These are phyloP conservation scores for Drosophila fulvimacula DNA, from an alignment of 2,888 invertebrate genomes.

Conservation along the genomic window DNA sequence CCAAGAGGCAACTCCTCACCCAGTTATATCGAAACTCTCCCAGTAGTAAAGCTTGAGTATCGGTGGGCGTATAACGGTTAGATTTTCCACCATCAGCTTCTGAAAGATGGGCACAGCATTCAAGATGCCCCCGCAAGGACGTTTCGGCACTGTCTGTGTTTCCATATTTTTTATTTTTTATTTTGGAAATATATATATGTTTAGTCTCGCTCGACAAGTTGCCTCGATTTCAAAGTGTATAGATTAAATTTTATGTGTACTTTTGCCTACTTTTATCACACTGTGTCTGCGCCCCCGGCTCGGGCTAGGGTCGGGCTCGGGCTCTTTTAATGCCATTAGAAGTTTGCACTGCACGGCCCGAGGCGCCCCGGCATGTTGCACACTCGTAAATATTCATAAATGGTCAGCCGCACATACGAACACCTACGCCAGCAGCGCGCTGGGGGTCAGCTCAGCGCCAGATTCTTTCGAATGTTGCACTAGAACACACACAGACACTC, in stretches of 20 bases:
- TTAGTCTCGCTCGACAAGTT: conserved; percentile 2
- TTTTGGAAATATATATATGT: conserved; percentile 1
- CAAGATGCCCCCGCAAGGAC: conserved; percentile 40
- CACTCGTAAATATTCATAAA: conserved; percentile 42
- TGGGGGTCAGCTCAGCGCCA: conserved; percentile 4
- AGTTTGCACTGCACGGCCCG: conserved; percentile 4
- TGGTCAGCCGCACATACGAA: conserved; percentile 19
- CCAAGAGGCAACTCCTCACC: conserved; percentile 47
- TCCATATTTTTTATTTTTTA: background rate
- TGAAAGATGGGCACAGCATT: conserved; percentile 48
- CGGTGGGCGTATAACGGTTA: conserved; percentile 72
- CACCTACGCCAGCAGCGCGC: background rate
- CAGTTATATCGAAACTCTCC: conserved; percentile 76
- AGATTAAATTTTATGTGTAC: background rate
- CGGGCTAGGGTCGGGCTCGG: no score
- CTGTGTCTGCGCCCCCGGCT: conserved; percentile 2
- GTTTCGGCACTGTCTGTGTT: background rate
- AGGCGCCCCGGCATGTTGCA: conserved; percentile 23
- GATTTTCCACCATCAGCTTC: conserved; percentile 75
- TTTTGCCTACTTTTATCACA: conserved; percentile 7
- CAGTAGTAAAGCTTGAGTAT: conserved; percentile 78
- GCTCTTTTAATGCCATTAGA: conserved; percentile 31
- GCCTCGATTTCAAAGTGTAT: conserved; percentile 8
- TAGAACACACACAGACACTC: background rate
- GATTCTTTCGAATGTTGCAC: conserved; percentile 14